A percentile compares a stretch with the other conserved stretches of the same genome.
Evolutionary conservation across 2,113 vertebrate species (phyloP).

Genomic region (Carettochelys insculpta): DNA sequence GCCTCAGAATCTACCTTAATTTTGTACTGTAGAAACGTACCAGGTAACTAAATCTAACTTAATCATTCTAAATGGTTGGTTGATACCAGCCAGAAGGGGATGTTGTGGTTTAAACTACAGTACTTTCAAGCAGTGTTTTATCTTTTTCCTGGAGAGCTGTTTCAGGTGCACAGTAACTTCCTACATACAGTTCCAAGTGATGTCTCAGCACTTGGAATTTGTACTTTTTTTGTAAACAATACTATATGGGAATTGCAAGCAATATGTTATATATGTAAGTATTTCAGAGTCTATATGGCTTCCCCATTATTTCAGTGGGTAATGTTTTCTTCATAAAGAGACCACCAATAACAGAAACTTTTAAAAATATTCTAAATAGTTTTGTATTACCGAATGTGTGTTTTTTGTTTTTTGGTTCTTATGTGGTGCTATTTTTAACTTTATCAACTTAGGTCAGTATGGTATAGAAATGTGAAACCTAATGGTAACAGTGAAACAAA

Average conservation of each 20-base stretch:
- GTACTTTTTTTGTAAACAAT: conserved; percentile 80
- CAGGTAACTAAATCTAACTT: conserved; percentile 76
- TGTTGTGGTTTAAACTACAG: conserved; percentile 62
- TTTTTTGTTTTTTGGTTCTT: conserved; percentile 27
- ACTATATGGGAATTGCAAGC: conserved; percentile 79
- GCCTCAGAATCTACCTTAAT: conserved; percentile 83
- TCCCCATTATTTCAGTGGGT: conserved; percentile 66
- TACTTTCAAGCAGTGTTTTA: conserved; percentile 79
- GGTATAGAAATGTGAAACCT: conserved; percentile 78
- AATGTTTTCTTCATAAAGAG: conserved; percentile 71
- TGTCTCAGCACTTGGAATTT: conserved; percentile 80
- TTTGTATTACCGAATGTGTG: conserved; percentile 60
- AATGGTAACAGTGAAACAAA: conserved; percentile 61
- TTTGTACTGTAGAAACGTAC: conserved; percentile 82
- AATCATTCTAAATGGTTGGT: conserved; percentile 56
- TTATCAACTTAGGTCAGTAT: conserved; percentile 76
- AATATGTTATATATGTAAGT: conserved; percentile 79
- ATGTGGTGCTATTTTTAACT: conserved; percentile 80
- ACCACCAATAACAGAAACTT: conserved; percentile 67
- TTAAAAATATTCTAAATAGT: conserved; percentile 63
- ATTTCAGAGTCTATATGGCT: conserved; percentile 72
- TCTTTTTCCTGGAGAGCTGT: conserved; percentile 72
- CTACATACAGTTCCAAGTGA: conserved; percentile 78
- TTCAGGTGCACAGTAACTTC: conserved; percentile 83
- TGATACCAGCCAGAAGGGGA: conserved; percentile 59